Conservation (phyloP, 92 coral and sea anemone species). For the Pocillopora grandis region DNA sequence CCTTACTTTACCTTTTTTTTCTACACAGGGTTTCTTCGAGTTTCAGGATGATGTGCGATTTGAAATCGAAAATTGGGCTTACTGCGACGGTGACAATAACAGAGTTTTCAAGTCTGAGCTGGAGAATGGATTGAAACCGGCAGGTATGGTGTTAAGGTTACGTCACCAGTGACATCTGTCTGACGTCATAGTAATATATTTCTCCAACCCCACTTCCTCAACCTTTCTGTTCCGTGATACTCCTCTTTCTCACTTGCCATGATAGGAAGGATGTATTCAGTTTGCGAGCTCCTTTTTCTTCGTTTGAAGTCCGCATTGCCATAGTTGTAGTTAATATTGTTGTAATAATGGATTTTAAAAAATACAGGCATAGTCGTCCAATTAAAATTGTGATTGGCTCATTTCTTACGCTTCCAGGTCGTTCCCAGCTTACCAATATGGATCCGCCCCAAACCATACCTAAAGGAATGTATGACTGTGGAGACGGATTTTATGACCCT, state of each 20-base stretch:
- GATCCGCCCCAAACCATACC: slow-evolving; percentile 67
- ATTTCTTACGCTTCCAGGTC: slow-evolving; percentile 34
- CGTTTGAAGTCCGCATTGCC: no score
- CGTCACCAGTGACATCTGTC: no score
- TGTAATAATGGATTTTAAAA: no score
- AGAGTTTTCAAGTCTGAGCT: slow-evolving; percentile 63
- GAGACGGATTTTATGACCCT: slow-evolving; percentile 83
- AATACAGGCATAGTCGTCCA: no score
- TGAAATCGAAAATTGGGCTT: slow-evolving; percentile 50
- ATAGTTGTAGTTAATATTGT: no score
- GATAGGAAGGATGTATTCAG: no score
- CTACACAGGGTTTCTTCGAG: slow-evolving; percentile 50
- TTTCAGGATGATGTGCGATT: slow-evolving; percentile 63
- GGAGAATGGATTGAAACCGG: slow-evolving; percentile 69
- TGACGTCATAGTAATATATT: no score
- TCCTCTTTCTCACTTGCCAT: no score
- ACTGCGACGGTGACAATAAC: slow-evolving; percentile 58
- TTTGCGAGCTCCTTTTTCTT: no score
- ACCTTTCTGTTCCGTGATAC: no score
- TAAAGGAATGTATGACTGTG: slow-evolving; percentile 79
- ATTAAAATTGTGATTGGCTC: neutral
- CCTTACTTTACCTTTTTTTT: no score
- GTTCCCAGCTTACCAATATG: slow-evolving; percentile 61
- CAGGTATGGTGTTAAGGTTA: slow-evolving; percentile 46
- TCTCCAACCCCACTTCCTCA: no score